phyloP scores from a whole-genome alignment of 2,888 invertebrate genomes.

The Sesamia inferens region DNA sequence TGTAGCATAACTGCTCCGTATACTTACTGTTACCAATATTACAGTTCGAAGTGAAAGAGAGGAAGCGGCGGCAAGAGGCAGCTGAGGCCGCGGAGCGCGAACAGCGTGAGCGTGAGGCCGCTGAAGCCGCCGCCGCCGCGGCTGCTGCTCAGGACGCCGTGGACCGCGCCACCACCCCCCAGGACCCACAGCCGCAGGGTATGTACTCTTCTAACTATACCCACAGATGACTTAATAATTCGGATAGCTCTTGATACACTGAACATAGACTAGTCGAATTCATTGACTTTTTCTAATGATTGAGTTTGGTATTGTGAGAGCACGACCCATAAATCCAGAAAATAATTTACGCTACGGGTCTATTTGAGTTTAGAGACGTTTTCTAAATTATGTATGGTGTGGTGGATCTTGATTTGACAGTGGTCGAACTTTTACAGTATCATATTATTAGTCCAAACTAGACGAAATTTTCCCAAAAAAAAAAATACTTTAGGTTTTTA shows the following conservation, averaged over 20 bases:
- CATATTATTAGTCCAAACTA: neutral
- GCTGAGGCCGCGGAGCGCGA: slow-evolving; percentile 95
- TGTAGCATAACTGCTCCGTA: neutral
- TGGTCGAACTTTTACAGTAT: slow-evolving; percentile 11
- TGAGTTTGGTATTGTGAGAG: slow-evolving; percentile 12
- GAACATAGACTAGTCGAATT: neutral
- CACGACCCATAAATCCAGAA: neutral
- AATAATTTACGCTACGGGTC: no score
- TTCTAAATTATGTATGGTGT: neutral
- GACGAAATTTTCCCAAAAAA: neutral
- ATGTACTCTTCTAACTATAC: slow-evolving; percentile 8
- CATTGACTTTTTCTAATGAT: neutral
- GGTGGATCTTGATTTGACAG: neutral
- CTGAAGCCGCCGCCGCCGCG: slow-evolving; percentile 84
- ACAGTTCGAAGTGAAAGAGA: slow-evolving; percentile 99
- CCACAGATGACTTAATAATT: neutral
- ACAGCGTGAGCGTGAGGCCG: slow-evolving; percentile 90
- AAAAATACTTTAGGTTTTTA: slow-evolving; percentile 8
- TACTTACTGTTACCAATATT: slow-evolving; percentile 40
- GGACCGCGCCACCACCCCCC: slow-evolving; percentile 81
- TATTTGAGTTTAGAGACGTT: neutral
- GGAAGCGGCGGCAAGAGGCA: slow-evolving; percentile 96
- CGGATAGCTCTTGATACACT: neutral
- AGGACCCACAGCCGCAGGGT: slow-evolving; percentile 82
- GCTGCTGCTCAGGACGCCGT: slow-evolving; percentile 80